Conservation (phyloP, 2,888 invertebrate species). For the Pterobdella sp. region DNA sequence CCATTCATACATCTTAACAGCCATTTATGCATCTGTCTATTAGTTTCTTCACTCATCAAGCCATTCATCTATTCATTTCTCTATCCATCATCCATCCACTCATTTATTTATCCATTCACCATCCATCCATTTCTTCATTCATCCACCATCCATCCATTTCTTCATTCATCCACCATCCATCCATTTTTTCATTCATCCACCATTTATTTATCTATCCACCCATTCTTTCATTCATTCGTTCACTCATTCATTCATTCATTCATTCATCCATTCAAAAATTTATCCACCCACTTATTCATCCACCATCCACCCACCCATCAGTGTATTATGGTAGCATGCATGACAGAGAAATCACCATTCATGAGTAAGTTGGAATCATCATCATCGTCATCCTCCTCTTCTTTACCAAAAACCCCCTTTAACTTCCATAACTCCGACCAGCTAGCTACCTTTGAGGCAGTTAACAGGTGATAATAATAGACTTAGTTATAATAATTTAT, state of each 20-base stretch:
- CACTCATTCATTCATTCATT: neutral
- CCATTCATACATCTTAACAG: neutral
- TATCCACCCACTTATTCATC: neutral
- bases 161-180: neutral
- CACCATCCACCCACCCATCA: no score
- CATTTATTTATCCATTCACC: neutral
- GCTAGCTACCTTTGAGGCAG: constrained; percentile 33
- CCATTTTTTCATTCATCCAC: neutral
- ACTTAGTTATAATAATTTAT: neutral
- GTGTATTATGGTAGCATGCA: constrained; percentile 48
- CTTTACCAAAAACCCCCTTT: constrained; percentile 41
- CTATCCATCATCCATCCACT: no score
- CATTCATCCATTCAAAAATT: neutral
- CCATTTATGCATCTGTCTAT: no score
- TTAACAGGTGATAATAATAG: neutral
- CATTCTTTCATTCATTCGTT: neutral
- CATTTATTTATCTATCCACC: neutral
- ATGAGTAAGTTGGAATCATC: constrained; percentile 43
- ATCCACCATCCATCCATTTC: no score
- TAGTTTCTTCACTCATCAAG: neutral
- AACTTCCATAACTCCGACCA: constrained; percentile 46
- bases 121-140: no score
- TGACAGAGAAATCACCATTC: constrained; percentile 49
- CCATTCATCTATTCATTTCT: neutral
- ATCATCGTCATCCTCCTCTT: neutral